phyloP scores from a whole-genome alignment of 1,140 invertebrate species.

The Drosophila pruinosa region DNA sequence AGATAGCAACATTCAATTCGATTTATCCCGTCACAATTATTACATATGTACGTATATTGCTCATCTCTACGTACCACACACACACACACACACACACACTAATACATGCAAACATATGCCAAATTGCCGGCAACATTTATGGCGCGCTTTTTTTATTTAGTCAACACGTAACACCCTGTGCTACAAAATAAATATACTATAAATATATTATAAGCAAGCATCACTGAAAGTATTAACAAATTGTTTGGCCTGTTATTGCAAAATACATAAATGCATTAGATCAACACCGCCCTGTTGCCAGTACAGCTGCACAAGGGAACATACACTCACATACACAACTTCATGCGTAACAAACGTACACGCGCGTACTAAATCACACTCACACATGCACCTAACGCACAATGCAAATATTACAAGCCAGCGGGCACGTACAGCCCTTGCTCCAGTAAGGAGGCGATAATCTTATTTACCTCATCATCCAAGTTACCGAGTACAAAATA shows the following conservation, averaged over 20 bases:
- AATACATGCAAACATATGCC: constrained; percentile 9
- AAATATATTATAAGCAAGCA: neutral
- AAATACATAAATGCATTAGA: neutral
- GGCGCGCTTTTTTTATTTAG: constrained; percentile 56
- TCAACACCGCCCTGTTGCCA: neutral
- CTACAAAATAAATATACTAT: neutral
- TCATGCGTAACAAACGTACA: constrained; percentile 1
- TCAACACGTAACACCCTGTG: constrained; percentile 50
- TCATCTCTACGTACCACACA: constrained; percentile 22
- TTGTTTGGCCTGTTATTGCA: neutral
- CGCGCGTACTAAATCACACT: constrained; percentile 2
- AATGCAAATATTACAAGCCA: constrained; percentile 36
- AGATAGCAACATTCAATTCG: neutral
- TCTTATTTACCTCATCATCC: constrained; percentile 74
- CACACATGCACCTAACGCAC: constrained; percentile 9
- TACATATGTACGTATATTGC: constrained; percentile 5
- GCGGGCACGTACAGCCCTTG: constrained; percentile 28
- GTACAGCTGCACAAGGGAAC: constrained; percentile 32
- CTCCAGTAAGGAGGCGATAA: neutral
- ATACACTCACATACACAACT: constrained; percentile 23
- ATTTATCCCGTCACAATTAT: constrained; percentile 12
- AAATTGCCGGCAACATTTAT: constrained; percentile 64
- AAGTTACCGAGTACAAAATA: constrained; percentile 75
- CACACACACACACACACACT: constrained; percentile 11
- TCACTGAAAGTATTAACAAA: neutral